A percentile compares a stretch with the other conserved stretches of the same genome.
phyloP scores from a whole-genome alignment of 2,888 invertebrate species.

The Matsumyia berberina region DNA sequence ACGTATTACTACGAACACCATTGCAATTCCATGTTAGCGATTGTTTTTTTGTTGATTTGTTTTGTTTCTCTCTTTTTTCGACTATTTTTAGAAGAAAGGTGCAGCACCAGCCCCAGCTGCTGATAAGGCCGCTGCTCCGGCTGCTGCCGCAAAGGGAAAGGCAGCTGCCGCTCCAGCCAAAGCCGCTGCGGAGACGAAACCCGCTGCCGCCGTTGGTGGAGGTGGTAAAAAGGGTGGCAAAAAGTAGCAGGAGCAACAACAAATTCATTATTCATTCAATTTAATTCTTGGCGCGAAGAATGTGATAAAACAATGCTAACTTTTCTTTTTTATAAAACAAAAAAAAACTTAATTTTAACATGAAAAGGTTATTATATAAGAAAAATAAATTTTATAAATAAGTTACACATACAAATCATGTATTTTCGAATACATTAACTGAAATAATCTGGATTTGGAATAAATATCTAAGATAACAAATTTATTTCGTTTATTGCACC shows the following conservation, averaged over 20 bases:
- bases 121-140: conserved; percentile 70
- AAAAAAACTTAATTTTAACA: conserved; percentile 34
- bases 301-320: conserved; percentile 33
- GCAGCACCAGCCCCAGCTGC: conserved; percentile 78
- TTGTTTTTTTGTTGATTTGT: conserved; percentile 4
- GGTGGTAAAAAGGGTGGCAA: conserved; percentile 83
- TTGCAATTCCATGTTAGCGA: conserved; percentile 17
- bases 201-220: conserved; percentile 77
- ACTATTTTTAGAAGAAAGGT: conserved; percentile 45
- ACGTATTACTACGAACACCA: conserved; percentile 10
- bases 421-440: conserved; percentile 48
- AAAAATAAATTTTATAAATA: conserved; percentile 38
- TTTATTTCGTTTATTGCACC: conserved; percentile 65
- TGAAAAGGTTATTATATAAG: conserved; percentile 36
- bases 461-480: conserved; percentile 58
- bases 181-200: conserved; percentile 73
- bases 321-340: conserved; percentile 23
- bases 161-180: conserved; percentile 41
- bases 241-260: conserved; percentile 78
- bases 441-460: conserved; percentile 58
- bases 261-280: conserved; percentile 15
- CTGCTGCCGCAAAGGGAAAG: conserved; percentile 44
- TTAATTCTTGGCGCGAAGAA: conserved; percentile 27
- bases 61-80: conserved; percentile 18
- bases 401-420: conserved; percentile 36